A percentile compares a stretch with the other conserved stretches of the same genome.
Evolutionary conservation across 2,888 invertebrate genomes (phyloP).

Genomic region (Cinara cedri): DNA sequence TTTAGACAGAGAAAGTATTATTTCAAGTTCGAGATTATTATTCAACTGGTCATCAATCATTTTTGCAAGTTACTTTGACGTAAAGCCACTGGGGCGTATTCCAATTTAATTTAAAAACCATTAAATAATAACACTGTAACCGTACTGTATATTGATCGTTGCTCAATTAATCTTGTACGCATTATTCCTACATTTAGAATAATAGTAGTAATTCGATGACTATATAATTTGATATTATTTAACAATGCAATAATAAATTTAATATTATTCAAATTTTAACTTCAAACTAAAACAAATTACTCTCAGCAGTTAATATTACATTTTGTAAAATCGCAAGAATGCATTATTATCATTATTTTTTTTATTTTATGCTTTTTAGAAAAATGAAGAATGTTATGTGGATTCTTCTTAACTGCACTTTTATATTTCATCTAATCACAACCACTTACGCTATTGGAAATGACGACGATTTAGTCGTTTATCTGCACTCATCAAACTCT

Average conservation of each 20-base stretch:
- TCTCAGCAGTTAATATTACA: background rate
- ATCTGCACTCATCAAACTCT: background rate
- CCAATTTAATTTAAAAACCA: conserved; percentile 21
- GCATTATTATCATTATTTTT: background rate
- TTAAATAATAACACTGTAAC: conserved; percentile 13
- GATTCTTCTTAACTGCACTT: conserved; percentile 5
- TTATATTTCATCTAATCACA: conserved; percentile 11
- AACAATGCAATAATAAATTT: background rate
- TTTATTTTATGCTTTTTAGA: conserved; percentile 36
- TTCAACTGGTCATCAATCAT: conserved; percentile 54
- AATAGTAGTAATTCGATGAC: background rate
- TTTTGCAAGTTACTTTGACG: conserved; percentile 45
- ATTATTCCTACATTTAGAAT: conserved; percentile 1
- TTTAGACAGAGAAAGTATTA: conserved; percentile 51
- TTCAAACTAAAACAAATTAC: background rate
- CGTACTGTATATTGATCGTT: background rate
- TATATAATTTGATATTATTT: background rate
- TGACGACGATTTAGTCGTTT: conserved; percentile 5
- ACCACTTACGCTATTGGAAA: conserved; percentile 5
- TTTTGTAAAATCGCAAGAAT: background rate
- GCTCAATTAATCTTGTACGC: background rate
- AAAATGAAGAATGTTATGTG: conserved; percentile 47
- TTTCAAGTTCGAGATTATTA: conserved; percentile 52
- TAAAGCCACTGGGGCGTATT: conserved; percentile 34
- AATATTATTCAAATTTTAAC: background rate